Evolutionary conservation across 2,113 vertebrate genomes (phyloP).

Genomic region (Mesitornis unicolor): DNA sequence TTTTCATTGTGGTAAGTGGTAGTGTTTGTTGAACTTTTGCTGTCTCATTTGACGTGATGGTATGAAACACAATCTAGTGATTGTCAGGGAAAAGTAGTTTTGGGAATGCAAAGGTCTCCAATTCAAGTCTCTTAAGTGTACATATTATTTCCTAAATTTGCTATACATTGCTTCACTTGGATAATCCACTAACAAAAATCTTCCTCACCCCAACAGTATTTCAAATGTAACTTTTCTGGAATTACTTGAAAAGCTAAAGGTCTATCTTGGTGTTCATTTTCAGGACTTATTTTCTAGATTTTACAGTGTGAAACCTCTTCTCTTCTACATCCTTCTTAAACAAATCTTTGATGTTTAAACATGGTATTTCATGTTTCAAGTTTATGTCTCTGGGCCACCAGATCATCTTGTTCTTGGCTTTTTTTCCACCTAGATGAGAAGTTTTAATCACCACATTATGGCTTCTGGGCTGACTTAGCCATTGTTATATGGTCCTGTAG

Average conservation of each 20-base stretch:
- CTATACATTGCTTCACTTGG: neutral
- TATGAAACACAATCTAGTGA: neutral
- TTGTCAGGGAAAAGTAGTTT: neutral
- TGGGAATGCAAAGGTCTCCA: neutral
- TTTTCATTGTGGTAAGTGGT: neutral
- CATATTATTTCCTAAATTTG: neutral
- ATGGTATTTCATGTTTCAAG: neutral
- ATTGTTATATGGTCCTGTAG: neutral
- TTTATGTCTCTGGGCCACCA: neutral
- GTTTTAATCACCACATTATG: neutral
- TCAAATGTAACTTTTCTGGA: neutral
- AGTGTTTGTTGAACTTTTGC: neutral
- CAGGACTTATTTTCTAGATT: neutral
- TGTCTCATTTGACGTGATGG: fast-evolving
- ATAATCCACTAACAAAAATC: neutral
- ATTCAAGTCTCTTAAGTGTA: neutral
- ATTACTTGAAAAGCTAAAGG: neutral
- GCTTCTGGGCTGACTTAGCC: neutral
- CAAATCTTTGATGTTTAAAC: neutral
- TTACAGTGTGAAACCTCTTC: neutral
- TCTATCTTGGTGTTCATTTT: neutral
- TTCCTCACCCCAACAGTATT: neutral
- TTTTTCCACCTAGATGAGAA: neutral
- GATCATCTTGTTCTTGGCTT: neutral
- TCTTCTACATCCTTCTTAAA: neutral